Evolutionary conservation across 2,113 vertebrate genomes (phyloP).

Genomic region (Otocyon megalotis): DNA sequence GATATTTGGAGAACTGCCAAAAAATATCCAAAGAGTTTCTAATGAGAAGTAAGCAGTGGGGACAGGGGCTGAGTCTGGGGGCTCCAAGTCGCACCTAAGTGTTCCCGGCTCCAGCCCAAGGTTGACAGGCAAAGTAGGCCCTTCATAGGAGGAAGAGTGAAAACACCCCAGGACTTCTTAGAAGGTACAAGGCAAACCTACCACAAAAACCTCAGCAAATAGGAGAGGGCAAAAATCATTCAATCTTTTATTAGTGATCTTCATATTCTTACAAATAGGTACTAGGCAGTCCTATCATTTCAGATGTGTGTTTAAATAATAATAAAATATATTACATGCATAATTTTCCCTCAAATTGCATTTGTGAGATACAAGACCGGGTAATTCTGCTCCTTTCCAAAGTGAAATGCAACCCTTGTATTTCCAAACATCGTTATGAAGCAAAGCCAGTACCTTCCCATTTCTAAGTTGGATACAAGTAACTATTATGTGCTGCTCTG

Average conservation of each 20-base stretch:
- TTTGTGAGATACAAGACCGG: conserved; percentile 57
- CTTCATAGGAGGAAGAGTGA: neutral
- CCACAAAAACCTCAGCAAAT: neutral
- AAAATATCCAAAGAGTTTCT: conserved; percentile 20
- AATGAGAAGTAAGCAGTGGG: neutral
- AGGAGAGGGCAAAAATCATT: neutral
- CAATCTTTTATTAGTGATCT: conserved; percentile 7
- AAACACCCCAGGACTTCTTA: neutral
- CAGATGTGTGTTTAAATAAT: conserved; percentile 61
- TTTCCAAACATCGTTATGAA: conserved; percentile 75
- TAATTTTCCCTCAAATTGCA: conserved; percentile 66
- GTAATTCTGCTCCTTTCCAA: conserved; percentile 63
- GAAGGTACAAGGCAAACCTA: neutral
- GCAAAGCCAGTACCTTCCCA: conserved; percentile 71
- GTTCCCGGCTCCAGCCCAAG: neutral
- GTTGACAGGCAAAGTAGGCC: neutral
- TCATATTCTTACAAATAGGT: conserved; percentile 5
- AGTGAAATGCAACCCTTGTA: conserved; percentile 65
- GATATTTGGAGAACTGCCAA: conserved; percentile 58
- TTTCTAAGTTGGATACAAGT: conserved; percentile 71
- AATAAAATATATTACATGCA: conserved; percentile 61
- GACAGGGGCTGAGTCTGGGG: too few species aligned
- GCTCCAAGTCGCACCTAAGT: neutral
- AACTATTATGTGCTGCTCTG: conserved; percentile 74
- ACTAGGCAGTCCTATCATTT: conserved; percentile 16